Evolutionary conservation across 2,113 vertebrate species (phyloP), one percentile per base, ranked within the genome.

Genomic region (Lasiurus borealis): DNA sequence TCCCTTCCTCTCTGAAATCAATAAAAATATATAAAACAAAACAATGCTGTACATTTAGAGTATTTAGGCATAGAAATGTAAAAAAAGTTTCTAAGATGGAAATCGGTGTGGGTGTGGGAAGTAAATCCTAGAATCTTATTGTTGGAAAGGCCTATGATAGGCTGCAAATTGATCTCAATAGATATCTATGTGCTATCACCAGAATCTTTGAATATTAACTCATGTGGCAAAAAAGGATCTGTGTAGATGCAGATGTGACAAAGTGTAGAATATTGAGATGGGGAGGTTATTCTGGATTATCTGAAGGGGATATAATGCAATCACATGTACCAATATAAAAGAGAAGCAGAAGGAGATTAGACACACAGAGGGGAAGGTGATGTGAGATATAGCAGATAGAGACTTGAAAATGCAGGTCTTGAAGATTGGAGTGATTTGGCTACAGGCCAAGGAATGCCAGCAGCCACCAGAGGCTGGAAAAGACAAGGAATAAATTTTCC

Each of bases 391-490:
- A 84, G 23, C 62, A 88, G 71, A 76, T 23, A 91, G 64, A 85
- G 34, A 68, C 82, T 72, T 81, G 69, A 93, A 95, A 85, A 86
- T 69, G 27, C 27, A 76, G 14, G 19, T 71, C 46, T 88, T 81
- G 31, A 72, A 82, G 13, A 76, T 4, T 18, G 11, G 31, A 36
- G 27, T 31, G 57, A 59, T 36, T 16, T 4, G 14, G 29, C 48
- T 54, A 10, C 23, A 91, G 34, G 54, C 16, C 44, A 83, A 80
- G 31, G 46, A 64, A 75, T 66, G 31, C 3, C 54, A 62, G 66
- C n/a, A 89, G 34, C 25, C 34, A 31, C 29, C n/a, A 77, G 64
- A 92, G 69, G 31, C 77, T 73, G 52, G 36, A 81, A 84, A 57
- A 93, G 31, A 36, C 31, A 62, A 59, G 40, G 29, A 87, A 59